Conservation (phyloP, 2,797 vertebrate species). For the Alca torda region DNA sequence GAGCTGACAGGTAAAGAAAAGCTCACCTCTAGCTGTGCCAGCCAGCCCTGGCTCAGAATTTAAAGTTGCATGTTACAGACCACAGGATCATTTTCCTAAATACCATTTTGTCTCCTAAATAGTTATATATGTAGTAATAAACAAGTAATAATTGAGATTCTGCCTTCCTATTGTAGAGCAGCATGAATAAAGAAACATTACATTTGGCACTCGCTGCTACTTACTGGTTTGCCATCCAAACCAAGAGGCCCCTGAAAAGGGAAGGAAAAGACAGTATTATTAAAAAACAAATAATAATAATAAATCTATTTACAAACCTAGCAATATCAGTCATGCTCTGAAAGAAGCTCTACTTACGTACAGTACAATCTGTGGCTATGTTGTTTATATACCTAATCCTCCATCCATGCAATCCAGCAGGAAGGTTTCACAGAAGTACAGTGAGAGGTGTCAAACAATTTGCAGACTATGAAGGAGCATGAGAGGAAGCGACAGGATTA, state of each 20-base stretch:
- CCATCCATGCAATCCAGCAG: constrained; percentile 34
- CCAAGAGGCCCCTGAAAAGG: constrained; percentile 90
- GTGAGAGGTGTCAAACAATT: neutral
- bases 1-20: neutral
- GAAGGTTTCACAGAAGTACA: constrained; percentile 2
- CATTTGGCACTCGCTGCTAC: constrained; percentile 59
- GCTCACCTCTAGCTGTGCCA: neutral
- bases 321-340: neutral
- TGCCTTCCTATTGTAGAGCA: neutral
- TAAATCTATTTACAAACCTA: neutral
- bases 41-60: neutral
- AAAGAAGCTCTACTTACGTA: neutral
- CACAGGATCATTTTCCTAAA: neutral
- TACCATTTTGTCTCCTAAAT: neutral
- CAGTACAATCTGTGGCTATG: neutral
- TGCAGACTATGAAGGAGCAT: neutral
- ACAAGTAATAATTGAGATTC: neutral
- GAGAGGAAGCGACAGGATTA: constrained; percentile 47
- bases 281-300: neutral
- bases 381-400: neutral
- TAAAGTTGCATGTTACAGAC: neutral
- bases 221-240: constrained; percentile 95
- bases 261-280: neutral
- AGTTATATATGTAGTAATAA: neutral
- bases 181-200: neutral